Evolutionary conservation across 2,797 vertebrate species (phyloP).

Genomic region (Enteromius treurensis): DNA sequence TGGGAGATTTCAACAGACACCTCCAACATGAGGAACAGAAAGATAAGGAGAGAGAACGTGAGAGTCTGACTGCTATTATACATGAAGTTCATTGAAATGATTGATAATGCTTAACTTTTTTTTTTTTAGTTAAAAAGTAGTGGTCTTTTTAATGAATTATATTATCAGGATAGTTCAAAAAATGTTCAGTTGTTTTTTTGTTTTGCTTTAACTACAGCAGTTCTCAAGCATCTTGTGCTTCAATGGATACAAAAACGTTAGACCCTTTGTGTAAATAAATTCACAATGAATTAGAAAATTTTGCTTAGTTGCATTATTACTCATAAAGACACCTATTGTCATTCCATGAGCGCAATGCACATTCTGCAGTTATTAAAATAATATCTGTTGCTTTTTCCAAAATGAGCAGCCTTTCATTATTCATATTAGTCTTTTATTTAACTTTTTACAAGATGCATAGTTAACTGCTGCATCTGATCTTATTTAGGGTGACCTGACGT

Average conservation of each 20-base stretch:
- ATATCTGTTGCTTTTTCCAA: background rate
- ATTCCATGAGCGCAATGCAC: background rate
- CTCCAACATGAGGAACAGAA: slow-evolving; percentile 11
- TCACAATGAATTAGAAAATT: background rate
- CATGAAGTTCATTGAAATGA: background rate
- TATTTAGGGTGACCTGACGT: no score
- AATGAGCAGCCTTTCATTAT: background rate
- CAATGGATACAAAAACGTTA: background rate
- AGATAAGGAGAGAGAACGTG: slow-evolving; percentile 2
- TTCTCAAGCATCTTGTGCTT: background rate
- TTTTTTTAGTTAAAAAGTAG: background rate
- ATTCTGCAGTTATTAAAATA: background rate
- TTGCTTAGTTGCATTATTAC: background rate
- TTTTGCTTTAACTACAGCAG: no score
- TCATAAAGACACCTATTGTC: background rate
- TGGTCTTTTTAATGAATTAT: background rate
- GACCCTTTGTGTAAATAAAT: background rate
- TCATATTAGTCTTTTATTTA: background rate
- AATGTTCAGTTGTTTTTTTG: no score
- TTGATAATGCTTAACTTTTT: background rate
- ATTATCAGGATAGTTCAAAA: background rate
- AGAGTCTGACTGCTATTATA: background rate
- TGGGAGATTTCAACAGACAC: slow-evolving; percentile 32
- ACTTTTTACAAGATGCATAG: background rate
- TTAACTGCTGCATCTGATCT: background rate